Evolutionary conservation across 2,797 vertebrate genomes (phyloP).

Genomic region (Geotria australis): DNA sequence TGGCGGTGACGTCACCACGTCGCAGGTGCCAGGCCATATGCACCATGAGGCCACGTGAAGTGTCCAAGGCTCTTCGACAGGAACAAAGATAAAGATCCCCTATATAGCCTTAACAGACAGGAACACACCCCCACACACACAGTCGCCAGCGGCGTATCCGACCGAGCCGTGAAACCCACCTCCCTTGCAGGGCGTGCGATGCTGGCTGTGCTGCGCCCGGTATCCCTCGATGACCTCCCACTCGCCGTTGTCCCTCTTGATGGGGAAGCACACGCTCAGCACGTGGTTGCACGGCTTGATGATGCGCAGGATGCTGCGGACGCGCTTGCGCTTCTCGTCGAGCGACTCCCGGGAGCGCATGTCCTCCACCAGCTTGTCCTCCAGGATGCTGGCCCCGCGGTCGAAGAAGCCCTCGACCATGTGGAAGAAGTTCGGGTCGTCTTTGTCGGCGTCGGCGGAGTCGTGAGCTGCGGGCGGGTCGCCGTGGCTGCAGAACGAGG

Average conservation of each 20-base stretch:
- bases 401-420: slow-evolving; percentile 98
- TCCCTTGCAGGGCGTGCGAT: slow-evolving; percentile 87
- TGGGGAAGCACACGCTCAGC: slow-evolving; percentile 67
- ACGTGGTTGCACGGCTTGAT: slow-evolving; percentile 97
- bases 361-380: slow-evolving; percentile 78
- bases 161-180: slow-evolving; percentile 16
- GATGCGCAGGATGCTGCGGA: slow-evolving; percentile 71
- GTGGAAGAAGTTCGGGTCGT: slow-evolving; percentile 83
- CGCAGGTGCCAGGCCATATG: too few species aligned
- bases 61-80: too few species aligned
- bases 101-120: too few species aligned
- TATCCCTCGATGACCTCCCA: slow-evolving; percentile 93
- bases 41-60: too few species aligned
- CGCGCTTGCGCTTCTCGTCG: slow-evolving; percentile 62
- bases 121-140: not conserved
- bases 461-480: not conserved
- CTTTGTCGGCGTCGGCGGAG: slow-evolving; percentile 15
- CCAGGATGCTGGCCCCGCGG: slow-evolving; percentile 60
- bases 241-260: slow-evolving; percentile 71
- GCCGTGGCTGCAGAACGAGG: not conserved
- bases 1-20: too few species aligned
- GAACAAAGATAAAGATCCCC: too few species aligned
- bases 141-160: not conserved
- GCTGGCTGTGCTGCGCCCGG: slow-evolving; percentile 91
- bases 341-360: slow-evolving; percentile 44